Base-by-base conservation (phyloP, 2,113 vertebrate species). In the Hyperopisus bebe region DNA sequence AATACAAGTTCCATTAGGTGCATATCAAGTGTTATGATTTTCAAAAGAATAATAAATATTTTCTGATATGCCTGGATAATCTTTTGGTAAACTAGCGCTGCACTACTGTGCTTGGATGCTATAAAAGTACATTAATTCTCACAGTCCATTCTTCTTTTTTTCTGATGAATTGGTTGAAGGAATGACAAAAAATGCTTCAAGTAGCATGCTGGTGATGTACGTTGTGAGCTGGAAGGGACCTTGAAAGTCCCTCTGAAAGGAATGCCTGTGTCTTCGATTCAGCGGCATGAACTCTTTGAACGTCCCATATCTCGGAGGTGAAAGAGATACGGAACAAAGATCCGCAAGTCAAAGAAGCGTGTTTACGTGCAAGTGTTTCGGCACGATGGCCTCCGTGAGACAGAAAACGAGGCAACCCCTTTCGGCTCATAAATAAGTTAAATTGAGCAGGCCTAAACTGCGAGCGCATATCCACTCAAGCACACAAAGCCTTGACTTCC, bases 371-470 rank as follows among this genome's bases (percentile, higher is more conserved):
- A 13, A 53, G 31, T 1, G 55, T 88, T 66, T 88, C 9, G 35
- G 19, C 19, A 27, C 19, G 2, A 39, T 24, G 24, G 24, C 11
- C 44, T 58, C 15, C 62, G 87, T 48, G 87, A 39, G 31, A 77
- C 47, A 48, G 13, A 51, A 58, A 50, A 89, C 11, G 17, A 44
- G 55, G 42, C 53, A 46, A 46, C 9, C 55, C 31, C 35, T 50
- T 89, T 13, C 86, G 24, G 48, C 27, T 83, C 39, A 77, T 88
- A 90, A 91, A 82, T 44, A 86, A 58, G 90, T 88, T 86, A 91
- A 92, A 92, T 92, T 89, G 89, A 91, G 91, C 89, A 89, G 86
- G 39, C n/a, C 87, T 91, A 89, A 91, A 88, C 55, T 66, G 55
- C 46, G 24, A 74, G 89, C 48, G 77, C 70, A n/a, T 21, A 90